These are phyloP conservation scores for Cichlasoma orientale DNA, from an alignment of 2,797 vertebrate species.

Conservation along the genomic window DNA sequence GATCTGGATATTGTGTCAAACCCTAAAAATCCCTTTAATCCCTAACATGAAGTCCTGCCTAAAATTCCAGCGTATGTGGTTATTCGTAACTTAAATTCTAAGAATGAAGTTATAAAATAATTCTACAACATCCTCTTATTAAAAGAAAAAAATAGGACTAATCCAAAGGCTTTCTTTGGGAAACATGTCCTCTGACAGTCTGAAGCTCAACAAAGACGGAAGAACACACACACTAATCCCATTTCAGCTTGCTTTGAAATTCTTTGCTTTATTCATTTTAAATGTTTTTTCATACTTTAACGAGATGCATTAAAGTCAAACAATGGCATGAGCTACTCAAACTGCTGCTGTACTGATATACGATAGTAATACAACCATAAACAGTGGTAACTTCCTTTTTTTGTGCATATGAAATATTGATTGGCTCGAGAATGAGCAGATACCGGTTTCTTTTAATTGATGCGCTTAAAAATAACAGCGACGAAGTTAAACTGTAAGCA, in stretches of 20 bases:
- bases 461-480: neutral
- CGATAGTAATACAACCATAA: neutral
- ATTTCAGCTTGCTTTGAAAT: neutral
- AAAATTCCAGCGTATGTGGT: neutral
- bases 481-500: neutral
- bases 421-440: neutral
- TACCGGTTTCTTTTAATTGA: neutral
- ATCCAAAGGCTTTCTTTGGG: slow-evolving; percentile 1
- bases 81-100: neutral
- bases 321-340: neutral
- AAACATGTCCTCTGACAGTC: neutral
- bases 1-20: too few species aligned
- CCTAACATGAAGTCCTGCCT: neutral
- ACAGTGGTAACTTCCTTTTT: neutral
- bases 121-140: neutral
- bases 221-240: neutral
- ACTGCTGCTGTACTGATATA: neutral
- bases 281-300: neutral
- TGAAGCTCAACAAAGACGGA: slow-evolving; percentile 4
- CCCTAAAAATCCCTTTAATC: neutral
- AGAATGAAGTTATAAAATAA: neutral
- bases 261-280: neutral
- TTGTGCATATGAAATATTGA: neutral
- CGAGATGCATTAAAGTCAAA: neutral
- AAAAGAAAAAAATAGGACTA: neutral